A percentile compares a stretch with the other conserved stretches of the same genome.
These are phyloP conservation scores for Tachina grossa DNA, from an alignment of 2,888 invertebrate species.

Conservation along the genomic window DNA sequence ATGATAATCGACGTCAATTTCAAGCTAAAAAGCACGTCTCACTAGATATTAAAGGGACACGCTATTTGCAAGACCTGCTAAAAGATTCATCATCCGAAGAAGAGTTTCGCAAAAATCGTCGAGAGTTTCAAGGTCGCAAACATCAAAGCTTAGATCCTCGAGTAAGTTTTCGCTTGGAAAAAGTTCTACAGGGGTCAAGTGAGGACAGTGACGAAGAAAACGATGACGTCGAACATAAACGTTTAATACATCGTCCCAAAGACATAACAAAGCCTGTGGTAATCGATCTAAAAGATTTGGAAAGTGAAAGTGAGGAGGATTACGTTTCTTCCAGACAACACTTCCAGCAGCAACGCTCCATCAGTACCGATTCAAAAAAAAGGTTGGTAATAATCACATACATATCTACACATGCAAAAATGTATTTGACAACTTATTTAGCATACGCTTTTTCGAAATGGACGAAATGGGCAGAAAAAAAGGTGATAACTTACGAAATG, in stretches of 20 bases:
- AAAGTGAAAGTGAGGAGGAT: slow-evolving; percentile 83
- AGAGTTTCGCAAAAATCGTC: slow-evolving; percentile 81
- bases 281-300: slow-evolving; percentile 82
- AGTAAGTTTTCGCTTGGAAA: slow-evolving; percentile 82
- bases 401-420: not conserved
- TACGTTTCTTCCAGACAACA: slow-evolving; percentile 85
- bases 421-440: slow-evolving; percentile 67
- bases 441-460: slow-evolving; percentile 85
- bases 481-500: slow-evolving; percentile 85
- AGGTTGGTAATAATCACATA: slow-evolving; percentile 78
- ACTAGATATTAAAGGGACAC: slow-evolving; percentile 81
- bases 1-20: slow-evolving; percentile 82
- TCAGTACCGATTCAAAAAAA: slow-evolving; percentile 86
- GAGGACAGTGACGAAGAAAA: slow-evolving; percentile 82
- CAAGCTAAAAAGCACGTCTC: slow-evolving; percentile 83
- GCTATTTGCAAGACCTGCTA: slow-evolving; percentile 81
- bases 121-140: slow-evolving; percentile 82
- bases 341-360: slow-evolving; percentile 86
- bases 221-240: slow-evolving; percentile 81
- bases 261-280: slow-evolving; percentile 83
- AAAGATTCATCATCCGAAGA: slow-evolving; percentile 83
- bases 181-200: slow-evolving; percentile 80
- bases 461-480: slow-evolving; percentile 85
- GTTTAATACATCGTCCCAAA: slow-evolving; percentile 81
- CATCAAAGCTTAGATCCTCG: slow-evolving; percentile 83